Percentiles rank a stretch among this genome's conserved stretches.
Evolutionary conservation across 2,888 invertebrate species (phyloP).

Genomic region (Acanthoscelides obtectus): DNA sequence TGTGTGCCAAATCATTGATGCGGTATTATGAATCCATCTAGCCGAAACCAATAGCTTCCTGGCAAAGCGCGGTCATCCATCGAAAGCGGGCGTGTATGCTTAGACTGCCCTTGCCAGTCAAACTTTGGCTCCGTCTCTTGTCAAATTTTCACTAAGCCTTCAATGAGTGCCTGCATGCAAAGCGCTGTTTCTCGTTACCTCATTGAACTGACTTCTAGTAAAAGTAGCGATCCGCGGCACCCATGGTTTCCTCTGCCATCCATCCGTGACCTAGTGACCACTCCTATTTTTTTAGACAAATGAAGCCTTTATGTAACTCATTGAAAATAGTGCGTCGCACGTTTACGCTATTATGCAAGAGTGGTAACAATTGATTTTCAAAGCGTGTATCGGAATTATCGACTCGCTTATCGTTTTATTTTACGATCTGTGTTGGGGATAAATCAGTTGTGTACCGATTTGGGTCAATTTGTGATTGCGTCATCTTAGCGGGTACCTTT

Average conservation of each 20-base stretch:
- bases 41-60: too few relatives aligned
- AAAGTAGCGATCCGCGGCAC: constrained; percentile 3
- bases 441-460: background rate
- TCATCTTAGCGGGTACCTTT: background rate
- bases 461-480: background rate
- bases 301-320: constrained; percentile 21
- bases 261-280: constrained; percentile 15
- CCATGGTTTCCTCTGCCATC: constrained; percentile 7
- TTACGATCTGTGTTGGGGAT: background rate
- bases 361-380: background rate
- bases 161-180: too few relatives aligned
- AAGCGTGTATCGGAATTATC: background rate
- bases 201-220: too few relatives aligned
- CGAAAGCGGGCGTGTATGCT: too few relatives aligned
- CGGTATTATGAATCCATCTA: too few relatives aligned
- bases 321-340: constrained; percentile 14
- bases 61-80: too few relatives aligned
- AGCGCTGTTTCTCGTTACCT: too few relatives aligned
- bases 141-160: too few relatives aligned
- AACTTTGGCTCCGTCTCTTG: too few relatives aligned
- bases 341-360: background rate
- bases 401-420: background rate
- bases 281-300: constrained; percentile 22
- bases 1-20: too few relatives aligned
- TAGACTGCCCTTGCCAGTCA: too few relatives aligned